Conservation (phyloP, 1,140 invertebrate species). For the Calephelis virginiensis region DNA sequence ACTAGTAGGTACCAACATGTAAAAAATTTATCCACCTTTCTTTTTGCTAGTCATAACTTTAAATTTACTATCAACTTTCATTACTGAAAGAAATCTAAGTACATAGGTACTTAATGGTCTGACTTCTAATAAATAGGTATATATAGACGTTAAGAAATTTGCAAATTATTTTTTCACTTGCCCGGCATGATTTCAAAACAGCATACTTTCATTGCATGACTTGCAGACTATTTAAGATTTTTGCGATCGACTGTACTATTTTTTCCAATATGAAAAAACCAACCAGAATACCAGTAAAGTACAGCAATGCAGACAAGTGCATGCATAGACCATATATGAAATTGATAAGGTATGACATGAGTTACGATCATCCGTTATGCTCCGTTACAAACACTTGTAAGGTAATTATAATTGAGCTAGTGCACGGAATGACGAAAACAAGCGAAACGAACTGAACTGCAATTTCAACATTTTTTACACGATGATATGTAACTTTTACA, state of each 20-base stretch:
- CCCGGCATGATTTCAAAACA: no score
- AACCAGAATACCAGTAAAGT: slow-evolving; percentile 2
- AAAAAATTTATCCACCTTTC: no score
- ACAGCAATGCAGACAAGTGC: neutral
- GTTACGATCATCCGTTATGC: slow-evolving; percentile 33
- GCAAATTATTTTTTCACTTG: no score
- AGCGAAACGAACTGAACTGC: slow-evolving; percentile 24
- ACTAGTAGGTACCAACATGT: no score
- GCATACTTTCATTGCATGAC: no score
- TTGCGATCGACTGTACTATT: neutral
- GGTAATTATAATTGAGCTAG: slow-evolving; percentile 32
- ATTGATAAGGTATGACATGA: slow-evolving; percentile 27
- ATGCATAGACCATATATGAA: slow-evolving; percentile 2
- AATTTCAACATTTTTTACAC: slow-evolving; percentile 28
- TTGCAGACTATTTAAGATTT: neutral
- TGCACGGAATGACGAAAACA: slow-evolving; percentile 33
- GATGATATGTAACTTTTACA: slow-evolving; percentile 40
- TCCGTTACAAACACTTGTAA: slow-evolving; percentile 29
- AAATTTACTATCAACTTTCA: no score
- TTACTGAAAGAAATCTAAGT: no score
- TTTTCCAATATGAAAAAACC: neutral
- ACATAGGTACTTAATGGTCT: no score
- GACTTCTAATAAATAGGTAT: no score
- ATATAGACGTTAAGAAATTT: no score
- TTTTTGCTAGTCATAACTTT: no score